Evolutionary conservation across 2,888 invertebrate genomes (phyloP).

Genomic region (Papilio demoleus): DNA sequence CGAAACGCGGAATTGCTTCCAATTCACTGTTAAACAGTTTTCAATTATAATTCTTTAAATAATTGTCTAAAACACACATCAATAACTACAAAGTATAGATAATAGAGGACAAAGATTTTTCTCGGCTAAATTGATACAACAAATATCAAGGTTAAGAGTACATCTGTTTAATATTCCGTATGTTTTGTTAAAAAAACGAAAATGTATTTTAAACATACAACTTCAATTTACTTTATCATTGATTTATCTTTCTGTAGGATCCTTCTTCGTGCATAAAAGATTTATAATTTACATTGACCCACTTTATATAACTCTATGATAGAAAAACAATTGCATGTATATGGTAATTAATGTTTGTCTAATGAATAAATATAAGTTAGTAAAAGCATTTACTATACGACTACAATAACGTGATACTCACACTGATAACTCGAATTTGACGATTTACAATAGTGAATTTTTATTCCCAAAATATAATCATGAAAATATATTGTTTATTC

Average conservation of each 20-base stretch:
- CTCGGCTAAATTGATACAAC: background rate
- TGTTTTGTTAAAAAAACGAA: constrained; percentile 5
- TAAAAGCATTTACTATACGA: background rate
- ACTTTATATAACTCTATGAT: background rate
- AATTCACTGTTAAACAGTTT: too few species aligned
- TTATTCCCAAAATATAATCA: background rate
- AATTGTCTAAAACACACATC: too few species aligned
- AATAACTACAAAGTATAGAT: too few species aligned
- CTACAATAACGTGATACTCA: background rate
- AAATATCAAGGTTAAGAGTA: constrained; percentile 12
- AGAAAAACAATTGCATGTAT: constrained; percentile 11
- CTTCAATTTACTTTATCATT: constrained; percentile 12
- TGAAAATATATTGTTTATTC: constrained; percentile 19
- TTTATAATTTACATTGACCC: constrained; percentile 13
- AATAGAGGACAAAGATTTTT: background rate
- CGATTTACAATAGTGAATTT: background rate
- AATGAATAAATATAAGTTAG: background rate
- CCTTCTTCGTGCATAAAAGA: constrained; percentile 10
- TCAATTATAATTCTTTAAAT: too few species aligned
- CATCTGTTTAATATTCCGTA: constrained; percentile 6
- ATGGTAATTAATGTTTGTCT: constrained; percentile 9
- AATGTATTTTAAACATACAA: constrained; percentile 2
- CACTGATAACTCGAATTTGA: background rate
- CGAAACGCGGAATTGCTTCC: too few species aligned
- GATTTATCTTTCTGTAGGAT: constrained; percentile 5